Base-by-base conservation (phyloP, 2,797 vertebrate genomes). In the Pteropus rufus region DNA sequence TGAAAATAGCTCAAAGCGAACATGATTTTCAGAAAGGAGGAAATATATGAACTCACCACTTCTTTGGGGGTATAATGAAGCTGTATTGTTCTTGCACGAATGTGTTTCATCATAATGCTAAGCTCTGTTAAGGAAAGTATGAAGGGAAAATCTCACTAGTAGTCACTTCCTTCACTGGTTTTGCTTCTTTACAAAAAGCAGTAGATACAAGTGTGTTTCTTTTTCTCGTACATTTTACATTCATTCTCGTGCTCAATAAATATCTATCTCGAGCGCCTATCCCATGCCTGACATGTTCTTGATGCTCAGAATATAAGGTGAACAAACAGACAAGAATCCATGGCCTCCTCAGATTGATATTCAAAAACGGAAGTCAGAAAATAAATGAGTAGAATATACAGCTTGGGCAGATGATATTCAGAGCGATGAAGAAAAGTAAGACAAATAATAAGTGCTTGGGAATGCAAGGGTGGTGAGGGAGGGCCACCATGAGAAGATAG, bases 1-100 rank as follows among this genome's bases (percentile, higher is more conserved):
- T 81, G 95, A 70, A 92, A 95, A 85, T 3, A 52, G 76, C 52
- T 80, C 72, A 34, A 46, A n/a, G 44, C 7, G 70, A 91, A 80
- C 56, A 29, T 26, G 62, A 10, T 65, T 77, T 81, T 77, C 77
- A 49, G 80, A 52, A 23, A 34, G 36, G 29, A 81, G 87, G 89
- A 81, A 73, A 69, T 26, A 10, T 0, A 29, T 41, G 64, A 70
- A 79, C 81, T 88, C 76, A n/a, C 29, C 88, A 36, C 44, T 46
- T 90, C 62, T 44, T 21, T 34, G 41, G 46, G 18, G 15, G 3
- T 49, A 5, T 29, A 31, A 21, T 49, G n/a, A 93, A 52, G 31
- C 10, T 10, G 24, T 2, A 10, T 64, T 44, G 10, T 67, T 72
- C 65, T 36, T 21, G 3, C 7, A 21, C 39, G 36, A 29, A 18